Evolutionary conservation across 23 tunicate species (phyloP), one percentile per base, ranked within the genome.

Genomic region (Styela clava): DNA sequence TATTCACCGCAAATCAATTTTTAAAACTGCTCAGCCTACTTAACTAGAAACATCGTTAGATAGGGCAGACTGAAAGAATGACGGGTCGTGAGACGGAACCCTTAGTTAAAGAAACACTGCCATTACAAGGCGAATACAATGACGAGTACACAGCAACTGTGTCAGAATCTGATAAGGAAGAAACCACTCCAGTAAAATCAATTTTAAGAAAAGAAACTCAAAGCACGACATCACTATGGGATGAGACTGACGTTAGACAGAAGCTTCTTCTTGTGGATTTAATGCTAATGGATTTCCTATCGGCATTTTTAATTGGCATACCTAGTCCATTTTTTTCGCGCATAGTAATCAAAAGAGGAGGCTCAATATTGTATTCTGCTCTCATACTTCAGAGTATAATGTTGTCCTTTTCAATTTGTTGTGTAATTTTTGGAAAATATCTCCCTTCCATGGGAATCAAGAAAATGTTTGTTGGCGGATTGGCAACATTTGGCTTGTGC

Each of bases 291-390:
- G 62, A 76, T 22, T 76, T 76, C 18, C 26, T 44, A 0, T 21
- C 81, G 24, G 37, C 9, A 26, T 1, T 76, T 31, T 52, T 24
- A 1, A 44, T 22, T 24, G 27, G 81, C 21, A 36, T 52, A 24
- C 81, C 81, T 16, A 44, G 62, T 25, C 81, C 81, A 12, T 76
- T 76, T 29, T 52, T 76, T 1, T 67, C 81, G 16, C 52, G 81
- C 7, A 16, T 76, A 2, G 52, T 76, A 21, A 76, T 56, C 65
- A 56, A 52, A 76, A 76, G 81, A 44, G 81, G 81, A 7, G 81
- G 81, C 16, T 20, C n/a, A 21, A 44, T 76, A 21, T 33, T 76
- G 0, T 27, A 51, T 18, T 76, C 81, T 20, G 52, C 81, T 12
- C 62, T 56, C 37, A 44, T 76, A 33, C 9, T 76, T 24, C 81